phyloP scores from a whole-genome alignment of 2,797 vertebrate genomes.

The Semotilus atromaculatus region DNA sequence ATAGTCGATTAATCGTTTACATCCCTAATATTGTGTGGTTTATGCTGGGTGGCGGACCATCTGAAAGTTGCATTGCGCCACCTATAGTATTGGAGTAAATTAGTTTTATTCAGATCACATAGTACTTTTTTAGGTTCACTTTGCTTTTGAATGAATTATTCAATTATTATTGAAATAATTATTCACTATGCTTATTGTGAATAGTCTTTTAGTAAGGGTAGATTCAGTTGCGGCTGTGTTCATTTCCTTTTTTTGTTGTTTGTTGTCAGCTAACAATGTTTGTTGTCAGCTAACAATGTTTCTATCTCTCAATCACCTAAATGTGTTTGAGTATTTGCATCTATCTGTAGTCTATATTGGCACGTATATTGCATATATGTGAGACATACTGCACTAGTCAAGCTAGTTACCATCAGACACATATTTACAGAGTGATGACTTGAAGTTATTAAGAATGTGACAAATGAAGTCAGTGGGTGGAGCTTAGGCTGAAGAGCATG shows the following conservation, averaged over 20 bases:
- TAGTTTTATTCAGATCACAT: not conserved
- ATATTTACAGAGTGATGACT: slow-evolving; percentile 1
- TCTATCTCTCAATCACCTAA: not conserved
- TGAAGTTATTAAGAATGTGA: slow-evolving; percentile 18
- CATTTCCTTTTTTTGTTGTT: not conserved
- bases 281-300: not conserved
- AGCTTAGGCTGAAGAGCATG: slow-evolving; percentile 9
- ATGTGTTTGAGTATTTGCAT: not conserved
- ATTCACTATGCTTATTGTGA: too few species aligned
- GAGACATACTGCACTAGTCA: slow-evolving; percentile 6
- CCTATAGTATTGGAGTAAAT: not conserved
- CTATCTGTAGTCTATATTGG: not conserved
- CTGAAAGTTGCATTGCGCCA: not conserved
- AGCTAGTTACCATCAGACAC: not conserved
- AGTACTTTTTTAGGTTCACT: not conserved
- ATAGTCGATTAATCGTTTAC: too few species aligned
- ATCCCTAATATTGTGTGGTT: not conserved
- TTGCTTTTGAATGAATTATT: too few species aligned
- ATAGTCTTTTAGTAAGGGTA: too few species aligned
- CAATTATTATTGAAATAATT: too few species aligned
- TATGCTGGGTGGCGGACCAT: not conserved
- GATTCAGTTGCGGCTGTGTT: not conserved
- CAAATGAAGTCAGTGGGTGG: slow-evolving; percentile 18
- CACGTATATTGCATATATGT: slow-evolving; percentile 26
- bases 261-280: too few species aligned